Evolutionary conservation across 1,140 invertebrate species (phyloP), one percentile per base, ranked within the genome.

Genomic region (Trachymyrmex septentrionalis): DNA sequence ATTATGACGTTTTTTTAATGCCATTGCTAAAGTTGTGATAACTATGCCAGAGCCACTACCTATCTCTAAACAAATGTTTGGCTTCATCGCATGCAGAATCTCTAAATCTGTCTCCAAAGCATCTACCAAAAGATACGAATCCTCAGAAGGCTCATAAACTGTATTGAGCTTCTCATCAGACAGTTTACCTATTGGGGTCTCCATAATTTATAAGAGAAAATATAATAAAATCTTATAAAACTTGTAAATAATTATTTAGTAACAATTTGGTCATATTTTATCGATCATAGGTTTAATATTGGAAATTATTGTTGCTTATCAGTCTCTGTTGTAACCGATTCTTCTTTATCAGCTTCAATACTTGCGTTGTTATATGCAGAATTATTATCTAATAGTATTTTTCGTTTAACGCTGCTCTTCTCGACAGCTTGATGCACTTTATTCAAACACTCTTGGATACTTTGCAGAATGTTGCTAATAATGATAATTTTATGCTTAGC

Each of bases 61-160:
- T 88, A 99, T 96, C 96, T 99, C 99, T 73, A 99, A 92, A 88
- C 97, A 97, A 55, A 99, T 93, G 21, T 88, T 82, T 16, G 98
- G 98, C 48, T 97, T 97, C 80, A 93, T 93, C 81, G 61, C 69
- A 89, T 95, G 94, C 84, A 96, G 96, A n/a, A 71, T 55, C 14
- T 96, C 86, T 67, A 98, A 93, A 93, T 99, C 99, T 81, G 95
- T 95, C 95, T 99, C 98, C 78, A 99, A 94, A 1, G 98, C 98
- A 96, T 99, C 99, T 72, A 99, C 96, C 69, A 99, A 95, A 0
- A 99, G 95, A 95, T 99, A 99, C 7, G 98, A 98, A 95, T 99
- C 99, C 96, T 99, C 99, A 1, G 98, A 97, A 21, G 99, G 99
- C 94, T 99, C 99, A 94, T 99, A 99, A 48, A 99, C 98, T 92